Percentiles rank a stretch among this genome's conserved stretches.
These are phyloP conservation scores for Sisyra terminalis DNA, from an alignment of 2,888 invertebrate genomes.

Conservation along the genomic window DNA sequence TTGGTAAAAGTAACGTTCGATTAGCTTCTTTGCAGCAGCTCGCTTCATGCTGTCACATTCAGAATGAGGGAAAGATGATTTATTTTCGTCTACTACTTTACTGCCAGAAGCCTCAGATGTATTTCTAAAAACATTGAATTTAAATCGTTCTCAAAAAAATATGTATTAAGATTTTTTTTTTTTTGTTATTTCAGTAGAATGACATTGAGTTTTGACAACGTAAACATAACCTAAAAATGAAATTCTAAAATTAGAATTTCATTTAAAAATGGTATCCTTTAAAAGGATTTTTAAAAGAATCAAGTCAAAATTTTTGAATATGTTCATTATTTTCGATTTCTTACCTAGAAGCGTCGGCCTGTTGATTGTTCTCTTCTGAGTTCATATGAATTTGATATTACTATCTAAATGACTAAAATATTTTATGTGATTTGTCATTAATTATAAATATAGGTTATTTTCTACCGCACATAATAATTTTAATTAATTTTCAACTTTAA, in stretches of 20 bases:
- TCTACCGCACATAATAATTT: too few species aligned
- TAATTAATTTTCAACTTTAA: too few species aligned
- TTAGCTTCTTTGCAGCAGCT: slow-evolving; percentile 66
- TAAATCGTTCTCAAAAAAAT: neutral
- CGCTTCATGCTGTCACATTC: slow-evolving; percentile 53
- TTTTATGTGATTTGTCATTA: too few species aligned
- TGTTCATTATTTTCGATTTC: slow-evolving; percentile 9
- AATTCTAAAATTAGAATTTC: slow-evolving; percentile 1
- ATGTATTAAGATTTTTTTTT: neutral
- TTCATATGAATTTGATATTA: too few species aligned
- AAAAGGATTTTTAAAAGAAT: neutral
- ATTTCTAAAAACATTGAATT: slow-evolving; percentile 17
- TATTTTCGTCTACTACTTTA: slow-evolving; percentile 14
- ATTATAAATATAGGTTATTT: too few species aligned
- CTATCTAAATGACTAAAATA: too few species aligned
- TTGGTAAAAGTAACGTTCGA: slow-evolving; percentile 87
- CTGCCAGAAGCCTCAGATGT: slow-evolving; percentile 27
- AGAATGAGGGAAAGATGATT: slow-evolving; percentile 16
- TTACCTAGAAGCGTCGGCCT: slow-evolving; percentile 36
- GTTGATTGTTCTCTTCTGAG: slow-evolving; percentile 24
- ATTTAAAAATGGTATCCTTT: neutral
- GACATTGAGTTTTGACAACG: slow-evolving; percentile 15
- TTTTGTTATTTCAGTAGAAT: slow-evolving; percentile 6
- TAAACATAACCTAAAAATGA: slow-evolving; percentile 9
- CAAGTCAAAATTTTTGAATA: slow-evolving; percentile 1